Evolutionary conservation across 2,797 vertebrate species (phyloP), one percentile per base, ranked within the genome.

Genomic region (Eulemur albifrons): DNA sequence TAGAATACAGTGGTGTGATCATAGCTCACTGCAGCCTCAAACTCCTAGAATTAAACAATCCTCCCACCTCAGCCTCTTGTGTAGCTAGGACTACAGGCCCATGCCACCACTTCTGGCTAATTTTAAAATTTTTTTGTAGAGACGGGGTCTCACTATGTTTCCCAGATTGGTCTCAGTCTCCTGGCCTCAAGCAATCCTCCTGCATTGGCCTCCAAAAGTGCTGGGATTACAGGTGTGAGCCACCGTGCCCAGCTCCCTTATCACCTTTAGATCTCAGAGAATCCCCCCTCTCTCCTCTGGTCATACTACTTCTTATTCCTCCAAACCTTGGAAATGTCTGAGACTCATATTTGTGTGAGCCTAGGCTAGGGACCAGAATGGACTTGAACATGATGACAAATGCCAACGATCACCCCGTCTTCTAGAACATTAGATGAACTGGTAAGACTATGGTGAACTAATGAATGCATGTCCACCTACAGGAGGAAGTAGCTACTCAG

Each of bases 171-270:
- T 65, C 15, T 65, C 63, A 65, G 32, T 20, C 63, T 65, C 32
- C 63, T 65, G 32, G 32, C 63, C 14, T 63, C 30, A 63, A 63
- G 30, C 30, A 32, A 63, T 63, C 61, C 30, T 17, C 30, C 61
- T 63, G 61, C 61, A 6, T 63, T 7, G 3, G 61, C 61, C n/a
- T n/a, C 63, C 32, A 17, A 9, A 65, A 65, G n/a, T n/a, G 63
- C 63, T 65, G 32, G 32, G 32, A 65, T 65, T 65, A 65, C 17
- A 65, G 32, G 15, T n/a, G 32, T 65, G 63, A n/a, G 32, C 63
- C 32, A 20, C 17, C 4, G 1, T 1, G 7, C 32, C 32, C 4
- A 0, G 32, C 32, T 7, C 17, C 32, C 32, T 18, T 20, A 4
- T 21, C 9, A 17, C 35, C 32, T 17, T 20, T 32, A 63, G 12